Conservation (phyloP, 2,113 vertebrate genomes). For the zebrafish (Danio rerio) region DNA sequence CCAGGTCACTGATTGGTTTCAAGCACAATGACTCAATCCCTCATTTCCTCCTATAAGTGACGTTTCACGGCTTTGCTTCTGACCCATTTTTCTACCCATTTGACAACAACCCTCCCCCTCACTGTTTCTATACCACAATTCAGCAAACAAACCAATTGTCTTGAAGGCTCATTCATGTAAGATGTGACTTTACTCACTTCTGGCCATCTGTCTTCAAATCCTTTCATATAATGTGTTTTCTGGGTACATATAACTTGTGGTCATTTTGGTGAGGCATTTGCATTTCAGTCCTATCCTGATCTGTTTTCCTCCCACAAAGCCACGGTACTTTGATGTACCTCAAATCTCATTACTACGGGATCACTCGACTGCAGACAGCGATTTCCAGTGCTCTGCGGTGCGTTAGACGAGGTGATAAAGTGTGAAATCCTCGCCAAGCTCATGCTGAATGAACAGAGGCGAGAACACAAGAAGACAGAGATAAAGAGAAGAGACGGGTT, state of each 20-base stretch:
- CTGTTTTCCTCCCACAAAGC: constrained; percentile 68
- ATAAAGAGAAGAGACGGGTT: constrained; percentile 42
- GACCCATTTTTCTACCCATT: constrained; percentile 39
- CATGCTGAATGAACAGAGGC: constrained; percentile 62
- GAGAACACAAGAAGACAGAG: constrained; percentile 26
- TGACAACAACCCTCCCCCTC: neutral
- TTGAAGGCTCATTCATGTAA: constrained; percentile 20
- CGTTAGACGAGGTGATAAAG: constrained; percentile 64
- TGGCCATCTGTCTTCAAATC: neutral
- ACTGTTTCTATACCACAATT: constrained; percentile 3
- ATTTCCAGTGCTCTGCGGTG: constrained; percentile 64
- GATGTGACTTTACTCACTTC: constrained; percentile 1
- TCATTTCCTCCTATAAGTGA: neutral
- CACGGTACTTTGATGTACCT: constrained; percentile 76
- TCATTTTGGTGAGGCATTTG: constrained; percentile 67
- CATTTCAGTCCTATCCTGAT: constrained; percentile 70
- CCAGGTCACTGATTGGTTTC: constrained; percentile 18
- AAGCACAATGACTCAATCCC: constrained; percentile 31
- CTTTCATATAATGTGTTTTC: constrained; percentile 46
- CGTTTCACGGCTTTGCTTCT: constrained; percentile 40
- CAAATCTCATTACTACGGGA: constrained; percentile 78
- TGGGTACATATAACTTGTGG: constrained; percentile 64
- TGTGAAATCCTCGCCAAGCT: constrained; percentile 66
- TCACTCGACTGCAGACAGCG: constrained; percentile 60
- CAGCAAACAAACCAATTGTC: constrained; percentile 9